Base-by-base conservation (phyloP, 2,888 invertebrate genomes). In the Ernsta delagoae region DNA sequence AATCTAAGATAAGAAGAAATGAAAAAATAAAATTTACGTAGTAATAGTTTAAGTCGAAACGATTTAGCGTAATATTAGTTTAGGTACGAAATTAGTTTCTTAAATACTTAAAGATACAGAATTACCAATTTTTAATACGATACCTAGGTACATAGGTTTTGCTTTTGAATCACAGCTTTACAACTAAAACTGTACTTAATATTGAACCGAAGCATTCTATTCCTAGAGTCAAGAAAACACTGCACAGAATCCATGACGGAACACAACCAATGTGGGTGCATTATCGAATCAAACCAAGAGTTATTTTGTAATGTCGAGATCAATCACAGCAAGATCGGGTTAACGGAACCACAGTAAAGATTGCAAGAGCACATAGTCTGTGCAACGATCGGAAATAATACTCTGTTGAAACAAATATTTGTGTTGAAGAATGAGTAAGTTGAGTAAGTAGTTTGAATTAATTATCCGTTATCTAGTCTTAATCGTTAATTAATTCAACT, bases 331-430 rank as follows among this genome's bases (percentile, higher is more conserved):
- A 7, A 48, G 48, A 48, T 48, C 48, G 16, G 45, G 6, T 50
- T 50, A 50, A 50, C 50, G 50, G 50, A 50, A 50, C 50, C 16
- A 50, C 7, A 50, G 50, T 50, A 8, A 43, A 43, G 11, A 39
- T 43, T 43, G 43, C 43, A 43, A 43, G 43, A 43, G 43, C 43
- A 43, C 41, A 41, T 3, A 41, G 11, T 45, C 45, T 56, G 6
- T 16, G 53, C 62, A 53, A 62, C 34, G n/a, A 34, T 48, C 34
- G 12, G 12, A 36, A 34, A 50, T 53, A 36, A 53, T 53, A 6
- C 12, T 4, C 53, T 62, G 53, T 62, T 50, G 61, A 50, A 61
- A 61, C 61, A 62, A 50, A 62, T 62, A 62, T 48, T 61, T 61
- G 62, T 53, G 39, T 8, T 50, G 16, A 24, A 39, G 62, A 62